Base-by-base conservation (phyloP, 2,888 invertebrate genomes). In the Pseudococcus longispinus region DNA sequence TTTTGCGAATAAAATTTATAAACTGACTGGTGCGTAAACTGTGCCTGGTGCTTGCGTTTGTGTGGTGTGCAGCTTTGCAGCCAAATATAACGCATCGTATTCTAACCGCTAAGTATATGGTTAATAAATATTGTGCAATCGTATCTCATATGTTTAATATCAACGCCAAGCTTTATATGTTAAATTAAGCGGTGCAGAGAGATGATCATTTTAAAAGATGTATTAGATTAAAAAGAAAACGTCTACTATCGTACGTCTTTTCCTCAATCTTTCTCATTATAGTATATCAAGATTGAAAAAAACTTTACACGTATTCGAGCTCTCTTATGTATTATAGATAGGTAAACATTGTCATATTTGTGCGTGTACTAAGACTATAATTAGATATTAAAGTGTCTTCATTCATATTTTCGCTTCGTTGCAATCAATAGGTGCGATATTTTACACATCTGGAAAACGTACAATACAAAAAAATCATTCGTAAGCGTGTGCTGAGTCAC, bases 11-110 rank as follows among this genome's bases (percentile, higher is more conserved):
- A 70, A 70, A 29, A 70, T 60, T 60, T 60, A 60, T 23, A 18
- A 70, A 70, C 26, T 70, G 70, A 70, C 70, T 70, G 70, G 70
- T 70, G 70, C 70, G 70, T 70, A 70, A 70, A 70, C 70, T 29
- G 32, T 70, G 70, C 70, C 23, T 65, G 70, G 70, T 70, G 70
- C 70, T 70, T 70, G 70, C 70, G 29, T 37, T 37, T 9, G 37
- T 37, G 37, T 2, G 37, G 37, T 2, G 37, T 37, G 37, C 37
- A 37, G 37, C 37, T 37, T 37, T 37, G 37, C 37, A 37, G 37
- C 37, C 15, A 70, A 51, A 51, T 46, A 51, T 65, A 8, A 65
- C 26, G 23, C 26, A 65, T 60, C n/a, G n/a, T n/a, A n/a, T n/a
- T n/a, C n/a, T n/a, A n/a, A n/a, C n/a, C n/a, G n/a, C n/a, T n/a